phyloP scores from a whole-genome alignment of 2,113 vertebrate species.

The Ondatra zibethicus region DNA sequence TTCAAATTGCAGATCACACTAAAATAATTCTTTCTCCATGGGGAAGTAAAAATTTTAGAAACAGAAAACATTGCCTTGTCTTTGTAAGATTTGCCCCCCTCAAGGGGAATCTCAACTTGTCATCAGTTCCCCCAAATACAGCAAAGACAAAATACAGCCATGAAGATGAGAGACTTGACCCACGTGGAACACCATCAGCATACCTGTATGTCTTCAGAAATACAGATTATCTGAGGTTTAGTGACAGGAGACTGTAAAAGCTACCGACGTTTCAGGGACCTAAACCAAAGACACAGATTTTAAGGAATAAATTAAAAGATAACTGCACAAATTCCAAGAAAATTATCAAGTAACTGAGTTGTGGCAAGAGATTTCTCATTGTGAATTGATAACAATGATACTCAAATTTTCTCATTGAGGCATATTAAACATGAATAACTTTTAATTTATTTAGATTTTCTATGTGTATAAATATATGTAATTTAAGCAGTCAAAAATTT shows the following conservation, averaged over 20 bases:
- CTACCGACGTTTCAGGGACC: not conserved
- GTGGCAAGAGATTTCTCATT: not conserved
- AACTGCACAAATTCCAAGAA: not conserved
- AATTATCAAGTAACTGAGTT: not conserved
- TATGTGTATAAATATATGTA: not conserved
- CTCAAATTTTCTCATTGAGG: not conserved
- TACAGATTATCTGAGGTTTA: not conserved
- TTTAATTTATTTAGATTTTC: not conserved
- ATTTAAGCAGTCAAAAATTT: not conserved
- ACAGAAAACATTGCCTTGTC: not conserved
- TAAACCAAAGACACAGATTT: conserved; percentile 8
- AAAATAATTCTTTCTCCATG: not conserved
- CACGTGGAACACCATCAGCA: not conserved
- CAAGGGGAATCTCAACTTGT: not conserved
- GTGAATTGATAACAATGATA: not conserved
- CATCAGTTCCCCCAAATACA: not conserved
- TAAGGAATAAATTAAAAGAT: conserved; percentile 39
- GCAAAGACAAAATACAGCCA: not conserved
- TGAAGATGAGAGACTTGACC: not conserved
- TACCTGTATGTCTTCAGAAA: not conserved
- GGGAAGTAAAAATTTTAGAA: not conserved
- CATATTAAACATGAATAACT: not conserved
- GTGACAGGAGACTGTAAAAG: not conserved
- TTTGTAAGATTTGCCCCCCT: not conserved
- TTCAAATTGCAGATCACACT: conserved; percentile 9